Evolutionary conservation across 2,797 vertebrate genomes (phyloP).

Genomic region (Cheirogaleus major): DNA sequence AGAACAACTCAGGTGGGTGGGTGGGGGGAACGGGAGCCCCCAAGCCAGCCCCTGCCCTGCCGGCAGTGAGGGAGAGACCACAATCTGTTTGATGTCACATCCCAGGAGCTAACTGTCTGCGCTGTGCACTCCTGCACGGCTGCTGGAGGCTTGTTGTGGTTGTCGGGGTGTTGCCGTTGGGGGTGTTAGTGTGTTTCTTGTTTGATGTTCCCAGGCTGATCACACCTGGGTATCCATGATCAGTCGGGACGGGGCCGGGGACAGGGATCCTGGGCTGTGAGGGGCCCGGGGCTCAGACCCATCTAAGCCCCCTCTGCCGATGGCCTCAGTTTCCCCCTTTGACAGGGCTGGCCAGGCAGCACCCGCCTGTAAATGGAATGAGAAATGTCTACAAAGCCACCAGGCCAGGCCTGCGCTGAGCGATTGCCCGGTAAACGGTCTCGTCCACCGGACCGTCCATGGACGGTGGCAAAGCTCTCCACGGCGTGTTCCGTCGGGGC

Average conservation of each 20-base stretch:
- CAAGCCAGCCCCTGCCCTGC: neutral
- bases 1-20: too few relatives aligned
- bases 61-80: neutral
- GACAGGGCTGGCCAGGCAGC: neutral
- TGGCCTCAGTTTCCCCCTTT: neutral
- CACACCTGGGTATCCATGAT: neutral
- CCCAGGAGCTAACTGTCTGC: neutral
- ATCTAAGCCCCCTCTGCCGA: neutral
- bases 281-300: neutral
- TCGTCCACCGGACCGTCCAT: accelerated
- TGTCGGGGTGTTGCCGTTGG: neutral
- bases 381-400: accelerated
- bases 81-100: accelerated
- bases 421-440: accelerated
- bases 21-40: neutral
- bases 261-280: neutral
- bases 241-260: neutral
- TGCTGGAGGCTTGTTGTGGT: neutral
- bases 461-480: accelerated
- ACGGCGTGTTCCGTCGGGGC: accelerated
- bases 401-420: neutral
- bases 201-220: neutral
- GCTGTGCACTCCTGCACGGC: accelerated
- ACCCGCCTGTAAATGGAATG: accelerated
- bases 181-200: neutral